These are phyloP conservation scores for Adoxophyes honmai DNA, from an alignment of 1,140 invertebrate genomes.

Conservation along the genomic window DNA sequence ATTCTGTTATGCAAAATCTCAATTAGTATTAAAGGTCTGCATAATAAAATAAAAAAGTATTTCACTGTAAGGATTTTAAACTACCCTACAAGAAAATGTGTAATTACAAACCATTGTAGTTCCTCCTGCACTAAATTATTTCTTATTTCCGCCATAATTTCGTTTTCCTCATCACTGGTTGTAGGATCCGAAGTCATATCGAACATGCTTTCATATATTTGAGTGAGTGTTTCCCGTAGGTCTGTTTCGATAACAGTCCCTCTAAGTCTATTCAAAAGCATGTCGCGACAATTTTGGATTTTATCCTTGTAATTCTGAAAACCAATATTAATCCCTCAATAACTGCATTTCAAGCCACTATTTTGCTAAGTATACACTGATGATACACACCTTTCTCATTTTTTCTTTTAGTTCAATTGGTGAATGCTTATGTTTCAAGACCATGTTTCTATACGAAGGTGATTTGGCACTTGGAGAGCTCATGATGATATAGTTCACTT, in stretches of 20 bases:
- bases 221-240: conserved; percentile 42
- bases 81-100: neutral
- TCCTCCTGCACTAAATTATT: conserved; percentile 62
- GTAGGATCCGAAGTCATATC: conserved; percentile 30
- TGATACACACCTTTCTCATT: conserved; percentile 53
- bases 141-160: conserved; percentile 50
- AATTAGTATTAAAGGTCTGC: too few species aligned
- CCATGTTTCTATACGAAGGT: conserved; percentile 55
- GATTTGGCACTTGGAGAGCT: conserved; percentile 31
- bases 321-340: conserved; percentile 1
- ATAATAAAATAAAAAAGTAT: too few species aligned
- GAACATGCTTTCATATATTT: conserved; percentile 55
- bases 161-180: conserved; percentile 44
- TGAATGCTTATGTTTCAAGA: conserved; percentile 41
- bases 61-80: neutral
- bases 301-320: conserved; percentile 63
- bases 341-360: neutral
- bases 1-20: too few species aligned
- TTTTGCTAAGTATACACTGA: too few species aligned
- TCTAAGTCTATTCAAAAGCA: conserved; percentile 52
- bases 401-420: conserved; percentile 64
- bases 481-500: neutral
- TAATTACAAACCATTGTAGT: conserved; percentile 48
- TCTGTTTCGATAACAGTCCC: conserved; percentile 33
- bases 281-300: conserved; percentile 50